Percentiles rank a stretch among this genome's conserved stretches.
phyloP scores from a whole-genome alignment of 2,113 vertebrate genomes.

The Vidua macroura region DNA sequence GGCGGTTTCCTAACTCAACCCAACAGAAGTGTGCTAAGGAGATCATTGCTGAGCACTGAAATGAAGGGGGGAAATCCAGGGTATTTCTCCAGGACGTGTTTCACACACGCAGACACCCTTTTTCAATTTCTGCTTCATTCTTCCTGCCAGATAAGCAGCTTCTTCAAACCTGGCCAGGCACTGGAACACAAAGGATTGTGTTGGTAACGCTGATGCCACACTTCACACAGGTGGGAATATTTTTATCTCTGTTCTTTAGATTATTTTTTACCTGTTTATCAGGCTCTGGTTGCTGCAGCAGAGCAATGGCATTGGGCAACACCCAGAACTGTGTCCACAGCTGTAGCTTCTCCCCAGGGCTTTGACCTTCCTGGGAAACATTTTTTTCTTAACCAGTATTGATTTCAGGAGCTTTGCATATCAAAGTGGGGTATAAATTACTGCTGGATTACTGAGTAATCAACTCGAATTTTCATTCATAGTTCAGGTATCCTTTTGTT shows the following conservation, averaged over 20 bases:
- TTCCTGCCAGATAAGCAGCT: neutral
- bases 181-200: fast-evolving
- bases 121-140: neutral
- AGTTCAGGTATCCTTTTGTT: neutral
- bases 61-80: neutral
- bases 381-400: neutral
- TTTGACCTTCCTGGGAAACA: neutral
- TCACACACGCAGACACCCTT: neutral
- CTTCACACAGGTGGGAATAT: fast-evolving
- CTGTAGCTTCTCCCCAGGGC: neutral
- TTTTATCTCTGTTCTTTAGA: neutral
- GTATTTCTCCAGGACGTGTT: neutral
- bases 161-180: neutral
- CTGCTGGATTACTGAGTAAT: neutral
- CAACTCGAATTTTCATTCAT: neutral
- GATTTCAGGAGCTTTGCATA: neutral
- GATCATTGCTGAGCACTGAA: neutral
- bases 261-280: neutral
- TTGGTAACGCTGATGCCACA: fast-evolving
- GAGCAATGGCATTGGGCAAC: neutral
- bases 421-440: neutral
- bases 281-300: neutral
- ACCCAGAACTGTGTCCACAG: neutral
- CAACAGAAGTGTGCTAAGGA: neutral
- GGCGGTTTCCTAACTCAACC: neutral